Evolutionary conservation across 92 coral and sea anemone genomes (phyloP).

Genomic region (Porites divaricata): DNA sequence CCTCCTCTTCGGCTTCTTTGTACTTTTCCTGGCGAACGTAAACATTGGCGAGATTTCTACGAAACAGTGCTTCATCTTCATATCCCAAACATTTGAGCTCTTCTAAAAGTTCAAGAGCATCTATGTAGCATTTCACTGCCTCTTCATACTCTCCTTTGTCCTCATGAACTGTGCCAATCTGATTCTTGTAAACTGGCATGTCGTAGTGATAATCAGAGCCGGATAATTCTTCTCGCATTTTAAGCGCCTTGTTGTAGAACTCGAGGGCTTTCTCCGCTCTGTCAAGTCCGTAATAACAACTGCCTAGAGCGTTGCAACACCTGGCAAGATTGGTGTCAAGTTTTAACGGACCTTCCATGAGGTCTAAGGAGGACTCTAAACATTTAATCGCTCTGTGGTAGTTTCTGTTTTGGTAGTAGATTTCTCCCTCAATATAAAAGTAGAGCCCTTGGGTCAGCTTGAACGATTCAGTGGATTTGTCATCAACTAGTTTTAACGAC

Average conservation of each 20-base stretch:
- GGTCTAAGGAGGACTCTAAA: constrained; percentile 38
- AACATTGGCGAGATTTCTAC: constrained; percentile 71
- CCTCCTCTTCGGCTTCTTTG: constrained; percentile 53
- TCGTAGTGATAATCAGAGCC: constrained; percentile 54
- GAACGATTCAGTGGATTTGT: too few species aligned
- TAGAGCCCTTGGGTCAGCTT: constrained; percentile 41
- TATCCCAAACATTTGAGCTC: constrained; percentile 54
- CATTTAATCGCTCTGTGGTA: constrained; percentile 20
- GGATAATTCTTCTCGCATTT: constrained; percentile 50
- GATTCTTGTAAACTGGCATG: constrained; percentile 66
- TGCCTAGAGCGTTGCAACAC: constrained; percentile 72
- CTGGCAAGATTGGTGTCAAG: constrained; percentile 52
- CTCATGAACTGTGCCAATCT: constrained; percentile 63
- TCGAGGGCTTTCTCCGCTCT: constrained; percentile 32
- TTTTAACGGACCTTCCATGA: constrained; percentile 8
- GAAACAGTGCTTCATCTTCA: constrained; percentile 57
- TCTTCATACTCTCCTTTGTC: constrained; percentile 33
- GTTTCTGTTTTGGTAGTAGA: constrained; percentile 15
- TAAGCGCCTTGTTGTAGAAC: constrained; percentile 34
- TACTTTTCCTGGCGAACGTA: constrained; percentile 53
- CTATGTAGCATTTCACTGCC: constrained; percentile 48
- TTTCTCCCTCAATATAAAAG: constrained; percentile 47
- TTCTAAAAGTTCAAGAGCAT: constrained; percentile 54
- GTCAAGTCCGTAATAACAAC: constrained; percentile 40
- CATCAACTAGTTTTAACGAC: too few species aligned